Evolutionary conservation across 2,113 vertebrate genomes (phyloP).

Genomic region (Psittacara wagleri): DNA sequence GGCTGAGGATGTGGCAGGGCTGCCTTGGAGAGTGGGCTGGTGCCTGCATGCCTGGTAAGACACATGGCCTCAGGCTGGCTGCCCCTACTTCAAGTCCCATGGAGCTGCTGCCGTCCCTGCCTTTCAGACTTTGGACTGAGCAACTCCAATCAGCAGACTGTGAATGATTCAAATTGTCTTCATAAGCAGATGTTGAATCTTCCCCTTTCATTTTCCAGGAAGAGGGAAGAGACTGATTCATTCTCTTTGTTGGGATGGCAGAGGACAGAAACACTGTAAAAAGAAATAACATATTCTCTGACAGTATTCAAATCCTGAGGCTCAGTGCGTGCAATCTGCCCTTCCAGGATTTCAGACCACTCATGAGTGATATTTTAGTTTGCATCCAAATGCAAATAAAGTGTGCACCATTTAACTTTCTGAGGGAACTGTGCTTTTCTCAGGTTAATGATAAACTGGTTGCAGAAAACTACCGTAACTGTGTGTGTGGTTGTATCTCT

Average conservation of each 20-base stretch:
- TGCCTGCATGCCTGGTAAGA: neutral
- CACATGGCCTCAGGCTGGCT: neutral
- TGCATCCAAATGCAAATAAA: conserved; percentile 14
- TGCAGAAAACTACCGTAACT: neutral
- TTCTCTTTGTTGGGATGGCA: conserved; percentile 15
- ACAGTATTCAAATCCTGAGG: neutral
- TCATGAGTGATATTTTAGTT: neutral
- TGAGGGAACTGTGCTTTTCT: neutral
- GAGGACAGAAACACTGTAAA: conserved; percentile 3
- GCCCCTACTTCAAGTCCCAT: neutral
- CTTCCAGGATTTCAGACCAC: neutral
- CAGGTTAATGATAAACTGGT: neutral
- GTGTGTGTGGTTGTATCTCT: neutral
- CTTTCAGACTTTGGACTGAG: neutral
- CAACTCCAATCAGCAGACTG: neutral
- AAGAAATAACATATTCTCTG: neutral
- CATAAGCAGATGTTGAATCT: neutral
- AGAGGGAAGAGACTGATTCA: conserved; percentile 7
- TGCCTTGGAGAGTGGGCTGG: neutral
- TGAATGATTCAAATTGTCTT: neutral
- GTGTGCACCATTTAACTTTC: neutral
- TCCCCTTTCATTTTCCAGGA: conserved; percentile 16
- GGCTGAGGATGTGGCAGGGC: neutral
- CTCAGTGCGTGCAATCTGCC: neutral
- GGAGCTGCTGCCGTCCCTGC: neutral